Evolutionary conservation across 2,888 invertebrate genomes (phyloP).

Genomic region (Coleophora flavipennella): DNA sequence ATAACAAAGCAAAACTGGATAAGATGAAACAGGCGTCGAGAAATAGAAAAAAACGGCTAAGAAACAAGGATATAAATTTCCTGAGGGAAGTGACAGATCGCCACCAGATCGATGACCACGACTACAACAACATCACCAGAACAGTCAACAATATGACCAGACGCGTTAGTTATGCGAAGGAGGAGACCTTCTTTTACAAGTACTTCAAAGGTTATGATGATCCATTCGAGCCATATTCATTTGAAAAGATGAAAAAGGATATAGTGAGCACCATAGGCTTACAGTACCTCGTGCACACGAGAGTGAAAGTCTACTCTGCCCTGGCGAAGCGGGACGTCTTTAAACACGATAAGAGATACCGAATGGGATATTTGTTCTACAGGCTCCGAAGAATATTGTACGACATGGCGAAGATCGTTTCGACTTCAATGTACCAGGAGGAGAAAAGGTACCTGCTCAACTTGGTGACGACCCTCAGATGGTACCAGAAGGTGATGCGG

Average conservation of each 20-base stretch:
- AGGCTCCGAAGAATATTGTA: constrained; percentile 27
- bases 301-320: constrained; percentile 27
- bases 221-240: constrained; percentile 9
- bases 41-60: no score
- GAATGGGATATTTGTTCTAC: constrained; percentile 34
- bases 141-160: no score
- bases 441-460: background rate
- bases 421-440: background rate
- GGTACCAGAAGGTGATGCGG: constrained; percentile 26
- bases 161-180: no score
- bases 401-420: constrained; percentile 24
- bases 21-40: no score
- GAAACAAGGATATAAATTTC: no score
- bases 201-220: background rate
- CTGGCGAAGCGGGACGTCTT: constrained; percentile 15
- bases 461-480: constrained; percentile 10
- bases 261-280: constrained; percentile 12
- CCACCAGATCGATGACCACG: no score
- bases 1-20: no score
- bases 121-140: no score
- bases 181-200: no score
- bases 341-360: constrained; percentile 26
- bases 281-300: constrained; percentile 26
- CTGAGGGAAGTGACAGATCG: no score
- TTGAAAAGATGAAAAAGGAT: constrained; percentile 9